A percentile compares a stretch with the other conserved stretches of the same genome.
These are phyloP conservation scores for Myanophis thanlyinensis DNA, from an alignment of 2,113 vertebrate genomes.

Conservation along the genomic window DNA sequence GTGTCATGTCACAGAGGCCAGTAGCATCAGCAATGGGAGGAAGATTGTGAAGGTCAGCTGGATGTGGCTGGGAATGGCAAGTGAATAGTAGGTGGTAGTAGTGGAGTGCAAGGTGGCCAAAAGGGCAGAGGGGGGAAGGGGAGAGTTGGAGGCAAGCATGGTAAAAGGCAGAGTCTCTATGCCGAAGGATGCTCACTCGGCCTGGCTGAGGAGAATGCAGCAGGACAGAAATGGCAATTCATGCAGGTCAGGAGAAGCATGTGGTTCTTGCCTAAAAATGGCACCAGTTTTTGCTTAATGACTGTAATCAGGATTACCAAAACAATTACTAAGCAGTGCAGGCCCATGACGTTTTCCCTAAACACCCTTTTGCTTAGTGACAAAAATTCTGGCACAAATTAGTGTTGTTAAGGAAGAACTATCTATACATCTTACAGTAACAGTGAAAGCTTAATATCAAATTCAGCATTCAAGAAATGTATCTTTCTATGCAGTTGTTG, in stretches of 20 bases:
- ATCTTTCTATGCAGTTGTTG: neutral
- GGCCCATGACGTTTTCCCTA: neutral
- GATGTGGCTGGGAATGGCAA: neutral
- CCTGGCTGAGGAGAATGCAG: neutral
- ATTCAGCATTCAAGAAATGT: neutral
- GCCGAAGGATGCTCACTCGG: neutral
- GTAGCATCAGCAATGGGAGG: neutral
- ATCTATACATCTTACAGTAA: neutral
- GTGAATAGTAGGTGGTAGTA: neutral
- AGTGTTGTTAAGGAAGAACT: neutral
- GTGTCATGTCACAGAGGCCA: neutral
- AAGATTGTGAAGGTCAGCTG: neutral
- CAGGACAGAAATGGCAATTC: neutral
- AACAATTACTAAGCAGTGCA: neutral
- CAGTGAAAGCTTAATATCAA: neutral
- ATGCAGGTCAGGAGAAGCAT: neutral
- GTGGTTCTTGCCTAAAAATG: neutral
- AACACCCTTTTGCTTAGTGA: neutral
- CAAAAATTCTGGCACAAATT: neutral
- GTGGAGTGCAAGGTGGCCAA: neutral
- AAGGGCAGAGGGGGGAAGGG: neutral
- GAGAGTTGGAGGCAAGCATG: neutral
- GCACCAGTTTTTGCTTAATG: neutral
- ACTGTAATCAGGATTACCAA: neutral
- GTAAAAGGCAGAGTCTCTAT: neutral